Evolutionary conservation across 2,888 invertebrate genomes (phyloP).

Genomic region (Dicranocentrus wangi): DNA sequence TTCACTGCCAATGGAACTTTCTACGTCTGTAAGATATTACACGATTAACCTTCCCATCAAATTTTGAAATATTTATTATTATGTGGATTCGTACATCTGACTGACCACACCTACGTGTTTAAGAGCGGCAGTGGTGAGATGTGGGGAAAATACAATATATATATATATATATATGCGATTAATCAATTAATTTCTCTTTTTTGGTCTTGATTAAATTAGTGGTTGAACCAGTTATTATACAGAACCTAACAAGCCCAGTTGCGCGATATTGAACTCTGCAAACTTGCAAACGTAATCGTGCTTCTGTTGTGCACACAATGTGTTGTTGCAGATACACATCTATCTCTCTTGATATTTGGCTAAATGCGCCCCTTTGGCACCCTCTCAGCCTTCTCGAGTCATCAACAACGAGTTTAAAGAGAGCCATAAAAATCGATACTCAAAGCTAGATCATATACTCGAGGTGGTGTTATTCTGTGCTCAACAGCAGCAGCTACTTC

Average conservation of each 20-base stretch:
- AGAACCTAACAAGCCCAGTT: neutral
- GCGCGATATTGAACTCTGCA: neutral
- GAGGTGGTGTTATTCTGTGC: too few species aligned
- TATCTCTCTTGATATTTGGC: neutral
- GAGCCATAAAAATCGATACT: slow-evolving; percentile 7
- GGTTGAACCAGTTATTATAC: slow-evolving; percentile 19
- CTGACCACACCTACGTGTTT: neutral
- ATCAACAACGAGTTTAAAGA: neutral
- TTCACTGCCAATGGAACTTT: slow-evolving; percentile 72
- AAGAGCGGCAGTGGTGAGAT: neutral
- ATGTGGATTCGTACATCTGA: too few species aligned
- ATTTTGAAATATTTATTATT: too few species aligned
- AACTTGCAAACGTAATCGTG: neutral
- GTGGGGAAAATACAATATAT: neutral
- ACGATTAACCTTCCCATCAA: neutral
- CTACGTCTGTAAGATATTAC: slow-evolving; percentile 70
- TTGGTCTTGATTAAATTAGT: slow-evolving; percentile 27
- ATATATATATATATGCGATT: slow-evolving; percentile 1
- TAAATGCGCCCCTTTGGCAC: slow-evolving; percentile 9
- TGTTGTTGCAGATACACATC: neutral
- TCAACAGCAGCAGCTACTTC: neutral
- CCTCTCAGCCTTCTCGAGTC: neutral
- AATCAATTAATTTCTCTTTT: slow-evolving; percentile 30
- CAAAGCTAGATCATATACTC: neutral
- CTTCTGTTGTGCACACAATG: neutral